Evolutionary conservation across 2,113 vertebrate genomes (phyloP).

Genomic region (Campylomormyrus numenius): DNA sequence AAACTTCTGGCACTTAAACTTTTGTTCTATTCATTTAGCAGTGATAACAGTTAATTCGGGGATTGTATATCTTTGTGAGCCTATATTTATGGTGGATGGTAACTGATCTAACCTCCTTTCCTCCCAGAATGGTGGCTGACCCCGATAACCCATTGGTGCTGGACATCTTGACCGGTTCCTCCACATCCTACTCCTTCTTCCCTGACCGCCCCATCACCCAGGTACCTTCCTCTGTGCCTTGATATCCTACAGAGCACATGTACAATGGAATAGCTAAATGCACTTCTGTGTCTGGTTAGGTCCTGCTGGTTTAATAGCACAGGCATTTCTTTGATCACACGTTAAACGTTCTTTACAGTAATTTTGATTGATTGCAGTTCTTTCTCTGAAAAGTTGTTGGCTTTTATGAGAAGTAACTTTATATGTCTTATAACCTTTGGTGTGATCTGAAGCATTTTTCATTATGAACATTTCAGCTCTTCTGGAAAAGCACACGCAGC

Average conservation of each 20-base stretch:
- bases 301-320: background rate
- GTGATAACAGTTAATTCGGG: background rate
- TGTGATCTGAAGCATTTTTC: background rate
- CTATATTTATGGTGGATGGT: background rate
- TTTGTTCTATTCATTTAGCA: background rate
- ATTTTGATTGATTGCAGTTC: background rate
- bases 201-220: conserved; percentile 91
- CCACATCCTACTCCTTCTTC: conserved; percentile 90
- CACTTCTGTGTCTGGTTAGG: background rate
- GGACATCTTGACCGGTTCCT: conserved; percentile 95
- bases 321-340: background rate
- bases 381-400: background rate
- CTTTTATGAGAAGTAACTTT: background rate
- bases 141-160: conserved; percentile 91
- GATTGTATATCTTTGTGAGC: background rate
- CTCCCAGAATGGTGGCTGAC: conserved; percentile 88
- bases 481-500: background rate
- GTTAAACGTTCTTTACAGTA: background rate
- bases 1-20: background rate
- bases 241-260: background rate
- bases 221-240: conserved; percentile 50
- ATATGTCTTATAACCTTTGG: background rate
- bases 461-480: background rate
- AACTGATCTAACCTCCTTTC: fast-evolving
- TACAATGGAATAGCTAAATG: background rate